Percentiles rank a stretch among this genome's conserved stretches.
Conservation (phyloP, 1,140 invertebrate genomes). For the Sipha flava region DNA sequence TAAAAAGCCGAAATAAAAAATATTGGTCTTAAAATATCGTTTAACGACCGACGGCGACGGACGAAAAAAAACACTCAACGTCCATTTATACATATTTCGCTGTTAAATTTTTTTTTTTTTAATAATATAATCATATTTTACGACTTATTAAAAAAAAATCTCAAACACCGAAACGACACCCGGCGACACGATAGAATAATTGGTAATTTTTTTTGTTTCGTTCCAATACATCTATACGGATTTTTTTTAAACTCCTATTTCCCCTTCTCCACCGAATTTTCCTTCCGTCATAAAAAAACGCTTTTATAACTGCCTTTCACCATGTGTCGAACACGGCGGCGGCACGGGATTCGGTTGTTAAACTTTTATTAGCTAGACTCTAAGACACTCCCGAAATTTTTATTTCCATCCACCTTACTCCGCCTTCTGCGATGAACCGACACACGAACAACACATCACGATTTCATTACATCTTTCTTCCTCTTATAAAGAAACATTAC, state of each 20-base stretch:
- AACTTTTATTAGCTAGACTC: conserved; percentile 19
- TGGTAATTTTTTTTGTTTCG: conserved; percentile 1
- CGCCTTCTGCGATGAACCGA: background rate
- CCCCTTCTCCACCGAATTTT: background rate
- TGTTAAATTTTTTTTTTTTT: background rate
- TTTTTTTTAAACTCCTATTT: background rate
- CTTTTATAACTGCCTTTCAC: background rate
- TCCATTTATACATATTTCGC: background rate
- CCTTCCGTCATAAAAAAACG: background rate
- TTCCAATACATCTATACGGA: background rate
- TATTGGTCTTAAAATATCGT: conserved; percentile 16
- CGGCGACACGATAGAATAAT: background rate
- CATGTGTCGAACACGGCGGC: background rate
- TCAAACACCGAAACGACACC: conserved; percentile 21
- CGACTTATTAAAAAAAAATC: conserved; percentile 29
- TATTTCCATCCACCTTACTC: background rate
- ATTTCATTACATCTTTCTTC: background rate
- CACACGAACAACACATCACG: background rate
- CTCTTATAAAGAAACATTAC: too few species aligned
- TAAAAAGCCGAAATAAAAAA: background rate
- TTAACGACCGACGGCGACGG: conserved; percentile 7
- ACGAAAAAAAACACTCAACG: background rate
- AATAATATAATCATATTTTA: conserved; percentile 28
- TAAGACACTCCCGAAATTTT: conserved; percentile 28
- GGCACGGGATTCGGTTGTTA: conserved; percentile 7